These are phyloP conservation scores for Moxostoma hubbsi DNA, from an alignment of 2,797 vertebrate species.

Conservation along the genomic window DNA sequence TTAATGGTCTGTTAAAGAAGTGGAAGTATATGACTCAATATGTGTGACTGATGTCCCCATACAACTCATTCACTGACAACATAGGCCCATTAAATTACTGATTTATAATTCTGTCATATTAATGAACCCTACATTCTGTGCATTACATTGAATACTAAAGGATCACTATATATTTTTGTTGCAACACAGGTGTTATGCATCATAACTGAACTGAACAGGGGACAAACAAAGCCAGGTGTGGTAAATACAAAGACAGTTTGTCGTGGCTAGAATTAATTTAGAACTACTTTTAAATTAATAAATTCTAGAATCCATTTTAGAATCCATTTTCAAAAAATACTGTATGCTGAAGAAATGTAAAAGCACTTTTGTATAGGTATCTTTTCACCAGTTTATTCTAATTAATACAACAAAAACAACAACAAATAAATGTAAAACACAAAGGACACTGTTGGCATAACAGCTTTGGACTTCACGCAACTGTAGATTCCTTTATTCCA, in stretches of 20 bases:
- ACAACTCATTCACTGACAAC: background rate
- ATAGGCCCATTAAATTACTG: background rate
- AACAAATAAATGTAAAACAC: background rate
- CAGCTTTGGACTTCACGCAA: constrained; percentile 17
- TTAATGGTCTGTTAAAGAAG: constrained; percentile 42
- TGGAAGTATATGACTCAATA: constrained; percentile 14
- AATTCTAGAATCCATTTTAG: no score
- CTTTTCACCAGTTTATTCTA: background rate
- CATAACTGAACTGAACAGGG: constrained; percentile 1
- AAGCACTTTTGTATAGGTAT: no score
- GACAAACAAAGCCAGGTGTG: background rate
- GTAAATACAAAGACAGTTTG: background rate
- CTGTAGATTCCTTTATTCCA: constrained; percentile 66
- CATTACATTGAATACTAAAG: constrained; percentile 1
- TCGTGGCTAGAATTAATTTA: background rate
- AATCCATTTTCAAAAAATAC: no score
- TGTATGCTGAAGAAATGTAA: no score
- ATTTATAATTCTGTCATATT: constrained; percentile 17
- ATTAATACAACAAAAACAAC: background rate
- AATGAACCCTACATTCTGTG: constrained; percentile 24
- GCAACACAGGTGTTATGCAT: constrained; percentile 7
- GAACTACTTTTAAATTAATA: background rate
- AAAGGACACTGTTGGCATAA: constrained; percentile 1
- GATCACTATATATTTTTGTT: constrained; percentile 27
- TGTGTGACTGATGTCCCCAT: constrained; percentile 18